Evolutionary conservation across 2,797 vertebrate species (phyloP).

Genomic region (Balearica regulorum): DNA sequence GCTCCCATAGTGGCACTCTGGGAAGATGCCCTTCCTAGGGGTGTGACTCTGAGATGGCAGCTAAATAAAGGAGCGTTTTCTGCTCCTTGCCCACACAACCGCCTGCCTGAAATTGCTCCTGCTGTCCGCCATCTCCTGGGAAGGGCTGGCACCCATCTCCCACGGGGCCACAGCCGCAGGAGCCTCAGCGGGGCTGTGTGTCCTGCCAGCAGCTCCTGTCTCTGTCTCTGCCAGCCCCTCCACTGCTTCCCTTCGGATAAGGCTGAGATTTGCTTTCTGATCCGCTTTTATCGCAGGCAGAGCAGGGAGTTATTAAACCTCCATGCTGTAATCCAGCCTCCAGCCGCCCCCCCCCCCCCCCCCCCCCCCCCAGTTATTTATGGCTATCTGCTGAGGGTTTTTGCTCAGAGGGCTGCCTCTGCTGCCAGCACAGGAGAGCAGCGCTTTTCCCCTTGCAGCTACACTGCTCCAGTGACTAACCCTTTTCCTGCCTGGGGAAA

Average conservation of each 20-base stretch:
- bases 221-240: not conserved
- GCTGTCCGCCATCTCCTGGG: not conserved
- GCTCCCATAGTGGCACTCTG: not conserved
- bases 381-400: not conserved
- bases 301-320: slow-evolving; percentile 15
- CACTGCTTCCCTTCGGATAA: not conserved
- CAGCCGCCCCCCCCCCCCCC: not conserved
- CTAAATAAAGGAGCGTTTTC: not conserved
- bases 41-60: not conserved
- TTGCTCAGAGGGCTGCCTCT: not conserved
- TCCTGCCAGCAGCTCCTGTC: not conserved
- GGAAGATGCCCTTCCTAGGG: not conserved
- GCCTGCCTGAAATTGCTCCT: not conserved
- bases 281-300: slow-evolving; percentile 10
- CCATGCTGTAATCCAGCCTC: not conserved
- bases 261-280: slow-evolving; percentile 22
- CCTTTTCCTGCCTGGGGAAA: not conserved
- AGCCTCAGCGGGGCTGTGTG: not conserved
- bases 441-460: not conserved
- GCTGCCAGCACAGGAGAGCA: not conserved
- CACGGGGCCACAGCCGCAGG: accelerated
- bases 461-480: not conserved
- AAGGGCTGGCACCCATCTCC: not conserved
- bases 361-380: not conserved
- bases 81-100: not conserved